These are phyloP conservation scores for Bubo scandiacus DNA, from an alignment of 2,113 vertebrate genomes.

Conservation along the genomic window DNA sequence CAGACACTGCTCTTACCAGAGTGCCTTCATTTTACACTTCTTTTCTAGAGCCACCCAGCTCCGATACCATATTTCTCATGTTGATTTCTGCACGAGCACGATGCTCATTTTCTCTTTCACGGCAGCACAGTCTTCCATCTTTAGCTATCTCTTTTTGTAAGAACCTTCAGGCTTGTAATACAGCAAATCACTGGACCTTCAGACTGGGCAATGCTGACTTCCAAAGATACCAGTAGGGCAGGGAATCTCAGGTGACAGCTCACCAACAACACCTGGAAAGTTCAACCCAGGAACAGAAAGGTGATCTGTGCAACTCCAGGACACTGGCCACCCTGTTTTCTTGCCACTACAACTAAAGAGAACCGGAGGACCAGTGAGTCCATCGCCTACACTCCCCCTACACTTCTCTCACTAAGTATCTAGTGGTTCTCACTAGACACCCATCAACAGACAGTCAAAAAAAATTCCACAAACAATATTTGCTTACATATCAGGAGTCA, in stretches of 20 bases:
- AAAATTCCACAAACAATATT: background rate
- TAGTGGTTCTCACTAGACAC: background rate
- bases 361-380: background rate
- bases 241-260: background rate
- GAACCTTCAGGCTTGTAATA: background rate
- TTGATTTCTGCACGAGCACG: fast-evolving
- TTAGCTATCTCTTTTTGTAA: background rate
- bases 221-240: background rate
- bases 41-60: background rate
- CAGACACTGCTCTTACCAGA: background rate
- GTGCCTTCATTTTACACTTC: background rate
- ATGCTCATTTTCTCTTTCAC: background rate
- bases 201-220: background rate
- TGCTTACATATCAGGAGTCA: background rate
- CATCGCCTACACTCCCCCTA: background rate
- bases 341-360: background rate
- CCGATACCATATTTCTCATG: background rate
- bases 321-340: background rate
- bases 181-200: background rate
- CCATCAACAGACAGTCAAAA: background rate
- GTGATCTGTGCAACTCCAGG: background rate
- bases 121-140: background rate
- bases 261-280: background rate
- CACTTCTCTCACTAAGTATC: background rate
- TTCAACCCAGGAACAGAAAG: background rate